A percentile compares a stretch with the other conserved stretches of the same genome.
These are phyloP conservation scores for Vanacampus margaritifer DNA, from an alignment of 2,113 vertebrate species.

Conservation along the genomic window DNA sequence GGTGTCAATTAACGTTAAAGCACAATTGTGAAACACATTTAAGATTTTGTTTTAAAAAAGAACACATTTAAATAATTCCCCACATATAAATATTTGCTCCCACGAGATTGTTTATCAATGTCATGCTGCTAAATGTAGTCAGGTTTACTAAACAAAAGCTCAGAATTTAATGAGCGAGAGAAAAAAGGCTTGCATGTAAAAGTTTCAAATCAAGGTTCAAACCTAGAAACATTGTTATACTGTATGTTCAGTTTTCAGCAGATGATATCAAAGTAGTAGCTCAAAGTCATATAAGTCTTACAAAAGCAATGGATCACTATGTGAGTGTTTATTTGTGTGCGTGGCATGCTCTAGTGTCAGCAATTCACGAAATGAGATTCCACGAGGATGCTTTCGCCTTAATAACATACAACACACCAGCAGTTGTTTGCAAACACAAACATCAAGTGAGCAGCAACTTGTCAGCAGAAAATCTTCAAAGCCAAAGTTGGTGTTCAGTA, in stretches of 20 bases:
- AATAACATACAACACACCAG: conserved; percentile 12
- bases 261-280: not conserved
- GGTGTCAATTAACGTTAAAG: too few species aligned
- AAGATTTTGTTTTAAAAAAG: too few species aligned
- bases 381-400: conserved; percentile 3
- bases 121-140: too few species aligned
- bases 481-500: conserved; percentile 30
- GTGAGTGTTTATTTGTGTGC: not conserved
- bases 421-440: conserved; percentile 4
- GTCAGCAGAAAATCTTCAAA: conserved; percentile 43
- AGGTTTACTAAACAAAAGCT: too few species aligned
- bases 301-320: not conserved
- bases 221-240: not conserved
- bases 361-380: conserved; percentile 12
- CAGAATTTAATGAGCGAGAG: too few species aligned
- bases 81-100: too few species aligned
- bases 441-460: conserved; percentile 20
- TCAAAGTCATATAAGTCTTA: conserved; percentile 1
- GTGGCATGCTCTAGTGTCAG: not conserved
- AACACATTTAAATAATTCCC: too few species aligned
- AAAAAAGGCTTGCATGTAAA: too few species aligned
- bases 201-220: not conserved
- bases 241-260: not conserved
- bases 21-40: too few species aligned
- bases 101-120: too few species aligned